A percentile compares a stretch with the other conserved stretches of the same genome.
Evolutionary conservation across 2,113 vertebrate genomes (phyloP).

Genomic region (Pteruthius melanotis): DNA sequence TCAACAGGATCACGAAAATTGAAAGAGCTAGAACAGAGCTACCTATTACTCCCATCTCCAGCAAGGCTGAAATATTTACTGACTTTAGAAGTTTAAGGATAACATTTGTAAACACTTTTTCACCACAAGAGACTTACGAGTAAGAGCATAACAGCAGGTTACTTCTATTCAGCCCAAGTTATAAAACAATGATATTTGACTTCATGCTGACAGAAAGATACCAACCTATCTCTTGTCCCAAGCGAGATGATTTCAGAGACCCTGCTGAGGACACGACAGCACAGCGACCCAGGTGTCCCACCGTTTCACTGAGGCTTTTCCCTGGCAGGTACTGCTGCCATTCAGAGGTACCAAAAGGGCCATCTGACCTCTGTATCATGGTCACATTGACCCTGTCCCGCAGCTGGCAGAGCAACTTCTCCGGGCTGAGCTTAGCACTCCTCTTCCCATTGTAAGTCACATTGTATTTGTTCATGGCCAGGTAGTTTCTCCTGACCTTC

Average conservation of each 20-base stretch:
- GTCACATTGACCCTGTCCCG: constrained; percentile 69
- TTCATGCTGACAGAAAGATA: background rate
- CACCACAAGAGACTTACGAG: background rate
- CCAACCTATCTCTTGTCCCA: constrained; percentile 82
- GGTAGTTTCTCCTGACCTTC: constrained; percentile 67
- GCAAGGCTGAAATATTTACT: background rate
- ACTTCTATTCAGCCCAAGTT: background rate
- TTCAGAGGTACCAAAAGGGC: constrained; percentile 66
- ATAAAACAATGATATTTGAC: background rate
- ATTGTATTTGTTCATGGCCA: constrained; percentile 75
- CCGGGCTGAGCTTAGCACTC: constrained; percentile 45
- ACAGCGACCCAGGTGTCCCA: constrained; percentile 68
- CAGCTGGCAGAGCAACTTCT: constrained; percentile 71
- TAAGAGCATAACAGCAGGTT: background rate
- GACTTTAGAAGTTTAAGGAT: background rate
- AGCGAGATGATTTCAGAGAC: constrained; percentile 72
- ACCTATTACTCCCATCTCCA: background rate
- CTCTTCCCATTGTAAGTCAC: constrained; percentile 69
- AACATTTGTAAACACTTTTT: background rate
- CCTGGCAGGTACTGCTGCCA: constrained; percentile 72
- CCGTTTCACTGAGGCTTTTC: constrained; percentile 59
- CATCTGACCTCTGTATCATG: constrained; percentile 69
- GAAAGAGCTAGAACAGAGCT: background rate
- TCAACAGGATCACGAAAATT: accelerated
- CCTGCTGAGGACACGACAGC: constrained; percentile 82